Conservation (phyloP, 2,888 invertebrate genomes). For the Scaptomyza caliginosa region DNA sequence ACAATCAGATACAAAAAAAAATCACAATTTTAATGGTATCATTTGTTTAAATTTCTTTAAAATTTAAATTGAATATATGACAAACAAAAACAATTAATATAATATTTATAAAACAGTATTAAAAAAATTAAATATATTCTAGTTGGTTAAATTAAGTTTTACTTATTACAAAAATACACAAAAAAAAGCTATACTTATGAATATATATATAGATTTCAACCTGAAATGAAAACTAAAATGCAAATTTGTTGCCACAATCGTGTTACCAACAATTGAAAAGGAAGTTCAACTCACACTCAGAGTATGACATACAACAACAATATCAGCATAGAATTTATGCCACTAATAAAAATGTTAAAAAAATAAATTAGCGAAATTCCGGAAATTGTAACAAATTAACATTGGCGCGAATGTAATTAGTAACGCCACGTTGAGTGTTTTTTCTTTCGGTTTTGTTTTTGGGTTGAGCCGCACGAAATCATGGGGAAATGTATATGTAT, state of each 20-base stretch:
- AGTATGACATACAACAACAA: conserved; percentile 29
- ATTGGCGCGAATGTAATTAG: conserved; percentile 79
- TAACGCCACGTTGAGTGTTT: conserved; percentile 68
- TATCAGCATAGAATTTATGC: conserved; percentile 57
- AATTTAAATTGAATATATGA: no score
- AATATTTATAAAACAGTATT: no score
- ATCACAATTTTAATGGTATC: no score
- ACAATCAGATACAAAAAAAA: no score
- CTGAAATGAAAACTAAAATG: conserved; percentile 44
- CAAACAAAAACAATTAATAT: no score
- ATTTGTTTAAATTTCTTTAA: no score
- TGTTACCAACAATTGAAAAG: conserved; percentile 57
- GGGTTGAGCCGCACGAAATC: conserved; percentile 6
- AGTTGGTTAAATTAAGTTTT: no score
- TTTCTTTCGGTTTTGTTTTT: conserved; percentile 1
- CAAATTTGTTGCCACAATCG: conserved; percentile 55
- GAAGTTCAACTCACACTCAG: conserved; percentile 53
- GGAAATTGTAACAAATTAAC: conserved; percentile 82
- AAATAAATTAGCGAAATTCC: conserved; percentile 79
- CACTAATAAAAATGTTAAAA: conserved; percentile 69
- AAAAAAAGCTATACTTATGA: neutral
- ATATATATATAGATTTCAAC: conserved; percentile 18
- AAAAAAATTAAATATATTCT: no score
- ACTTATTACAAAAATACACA: neutral
- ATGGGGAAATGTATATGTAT: conserved; percentile 20